Conservation (phyloP, 1,140 invertebrate species). For the Leptinotarsa defecta region DNA sequence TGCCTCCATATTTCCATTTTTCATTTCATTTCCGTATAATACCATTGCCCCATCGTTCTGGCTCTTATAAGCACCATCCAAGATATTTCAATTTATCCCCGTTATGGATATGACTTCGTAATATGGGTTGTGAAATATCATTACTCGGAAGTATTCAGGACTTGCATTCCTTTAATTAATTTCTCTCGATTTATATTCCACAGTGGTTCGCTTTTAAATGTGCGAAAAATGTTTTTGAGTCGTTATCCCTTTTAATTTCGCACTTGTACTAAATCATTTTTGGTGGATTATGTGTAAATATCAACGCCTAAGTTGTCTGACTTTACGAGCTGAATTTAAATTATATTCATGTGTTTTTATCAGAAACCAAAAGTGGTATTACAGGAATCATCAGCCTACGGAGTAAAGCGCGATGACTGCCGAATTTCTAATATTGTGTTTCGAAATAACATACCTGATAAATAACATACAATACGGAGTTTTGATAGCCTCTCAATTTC, state of each 20-base stretch:
- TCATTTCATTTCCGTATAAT: not conserved
- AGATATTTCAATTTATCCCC: conserved; percentile 12
- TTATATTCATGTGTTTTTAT: too few relatives aligned
- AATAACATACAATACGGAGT: too few relatives aligned
- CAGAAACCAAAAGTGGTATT: too few relatives aligned
- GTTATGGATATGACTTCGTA: conserved; percentile 12
- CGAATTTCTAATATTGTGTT: too few relatives aligned
- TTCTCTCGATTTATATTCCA: conserved; percentile 8
- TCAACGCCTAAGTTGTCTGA: too few relatives aligned
- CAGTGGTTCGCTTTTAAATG: conserved; percentile 1
- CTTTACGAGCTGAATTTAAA: too few relatives aligned
- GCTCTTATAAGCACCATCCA: not conserved
- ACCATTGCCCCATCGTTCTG: not conserved
- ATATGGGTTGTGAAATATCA: conserved; percentile 17
- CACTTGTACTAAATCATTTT: conserved; percentile 13
- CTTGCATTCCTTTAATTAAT: conserved; percentile 16
- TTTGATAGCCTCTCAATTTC: too few relatives aligned
- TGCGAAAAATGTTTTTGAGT: conserved; percentile 10
- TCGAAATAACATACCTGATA: too few relatives aligned
- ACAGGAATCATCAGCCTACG: too few relatives aligned
- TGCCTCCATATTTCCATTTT: not conserved
- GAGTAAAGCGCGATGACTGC: too few relatives aligned
- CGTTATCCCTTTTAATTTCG: not conserved
- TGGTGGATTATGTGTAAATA: not conserved
- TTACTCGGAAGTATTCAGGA: conserved; percentile 19